Evolutionary conservation across 2,113 vertebrate species (phyloP).

Genomic region (Coptodon bakossiorum): DNA sequence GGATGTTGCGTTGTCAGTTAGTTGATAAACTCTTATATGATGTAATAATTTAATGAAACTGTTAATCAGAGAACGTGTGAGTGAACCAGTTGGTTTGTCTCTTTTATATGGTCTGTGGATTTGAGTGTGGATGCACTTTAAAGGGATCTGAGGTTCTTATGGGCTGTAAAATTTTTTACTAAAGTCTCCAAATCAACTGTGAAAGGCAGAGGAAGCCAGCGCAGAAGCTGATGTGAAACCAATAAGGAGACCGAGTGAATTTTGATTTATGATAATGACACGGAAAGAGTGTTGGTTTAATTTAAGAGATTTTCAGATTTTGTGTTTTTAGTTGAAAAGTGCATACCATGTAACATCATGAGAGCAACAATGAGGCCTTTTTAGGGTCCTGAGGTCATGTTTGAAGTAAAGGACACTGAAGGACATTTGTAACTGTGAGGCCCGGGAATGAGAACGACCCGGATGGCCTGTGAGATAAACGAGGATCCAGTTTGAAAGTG

Average conservation of each 20-base stretch:
- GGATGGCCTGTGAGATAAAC: neutral
- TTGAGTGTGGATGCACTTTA: neutral
- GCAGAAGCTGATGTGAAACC: rapidly evolving
- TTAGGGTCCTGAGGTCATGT: neutral
- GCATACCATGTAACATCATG: neutral
- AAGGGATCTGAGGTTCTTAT: neutral
- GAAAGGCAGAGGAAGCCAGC: neutral
- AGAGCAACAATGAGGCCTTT: neutral
- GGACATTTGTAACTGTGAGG: neutral
- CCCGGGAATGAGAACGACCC: neutral
- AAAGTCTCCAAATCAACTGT: rapidly evolving
- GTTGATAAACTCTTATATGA: rapidly evolving
- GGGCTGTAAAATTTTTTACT: neutral
- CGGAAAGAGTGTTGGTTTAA: neutral
- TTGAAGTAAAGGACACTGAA: neutral
- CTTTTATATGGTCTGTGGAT: neutral
- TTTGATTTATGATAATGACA: neutral
- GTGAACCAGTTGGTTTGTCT: neutral
- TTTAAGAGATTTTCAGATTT: neutral
- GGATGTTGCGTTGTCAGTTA: rapidly evolving
- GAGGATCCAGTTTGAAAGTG: neutral
- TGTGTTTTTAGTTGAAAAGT: rapidly evolving
- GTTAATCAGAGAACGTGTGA: neutral
- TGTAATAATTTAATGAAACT: neutral
- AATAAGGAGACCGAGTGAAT: rapidly evolving